phyloP scores from a whole-genome alignment of 2,797 vertebrate species.

The Lagocephalus sceleratus region DNA sequence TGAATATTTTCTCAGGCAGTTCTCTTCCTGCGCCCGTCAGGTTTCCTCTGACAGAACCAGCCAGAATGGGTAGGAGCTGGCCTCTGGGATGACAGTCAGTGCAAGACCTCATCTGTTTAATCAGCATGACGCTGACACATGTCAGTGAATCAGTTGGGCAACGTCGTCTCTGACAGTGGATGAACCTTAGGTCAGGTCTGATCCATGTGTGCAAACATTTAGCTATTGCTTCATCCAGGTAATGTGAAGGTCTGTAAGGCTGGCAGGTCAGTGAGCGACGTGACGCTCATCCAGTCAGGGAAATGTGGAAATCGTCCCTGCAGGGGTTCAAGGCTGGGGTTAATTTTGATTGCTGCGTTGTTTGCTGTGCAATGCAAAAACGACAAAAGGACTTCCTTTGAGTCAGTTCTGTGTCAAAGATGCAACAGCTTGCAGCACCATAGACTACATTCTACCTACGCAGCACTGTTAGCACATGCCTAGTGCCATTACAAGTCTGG shows the following conservation, averaged over 20 bases:
- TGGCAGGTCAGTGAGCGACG: conserved; percentile 59
- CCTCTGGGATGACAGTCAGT: neutral
- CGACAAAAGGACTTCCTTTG: no score
- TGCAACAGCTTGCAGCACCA: no score
- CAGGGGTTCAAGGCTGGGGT: no score
- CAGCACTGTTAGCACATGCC: no score
- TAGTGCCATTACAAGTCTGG: no score
- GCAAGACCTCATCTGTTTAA: conserved; percentile 22
- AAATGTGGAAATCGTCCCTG: no score
- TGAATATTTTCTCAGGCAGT: neutral
- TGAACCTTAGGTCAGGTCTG: conserved; percentile 67
- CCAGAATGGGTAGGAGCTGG: no score
- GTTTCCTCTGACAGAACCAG: no score
- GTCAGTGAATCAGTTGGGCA: conserved; percentile 55
- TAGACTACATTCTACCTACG: no score
- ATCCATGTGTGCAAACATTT: conserved; percentile 77
- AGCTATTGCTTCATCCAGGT: conserved; percentile 76
- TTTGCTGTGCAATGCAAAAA: no score
- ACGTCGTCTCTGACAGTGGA: conserved; percentile 44
- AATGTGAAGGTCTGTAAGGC: conserved; percentile 70
- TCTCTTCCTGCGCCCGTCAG: neutral
- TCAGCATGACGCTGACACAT: conserved; percentile 73
- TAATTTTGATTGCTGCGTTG: no score
- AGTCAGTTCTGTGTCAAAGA: no score
- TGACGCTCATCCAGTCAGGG: conserved; percentile 2